These are phyloP conservation scores for Nothocercus julius DNA, from an alignment of 2,113 vertebrate species.

Conservation along the genomic window DNA sequence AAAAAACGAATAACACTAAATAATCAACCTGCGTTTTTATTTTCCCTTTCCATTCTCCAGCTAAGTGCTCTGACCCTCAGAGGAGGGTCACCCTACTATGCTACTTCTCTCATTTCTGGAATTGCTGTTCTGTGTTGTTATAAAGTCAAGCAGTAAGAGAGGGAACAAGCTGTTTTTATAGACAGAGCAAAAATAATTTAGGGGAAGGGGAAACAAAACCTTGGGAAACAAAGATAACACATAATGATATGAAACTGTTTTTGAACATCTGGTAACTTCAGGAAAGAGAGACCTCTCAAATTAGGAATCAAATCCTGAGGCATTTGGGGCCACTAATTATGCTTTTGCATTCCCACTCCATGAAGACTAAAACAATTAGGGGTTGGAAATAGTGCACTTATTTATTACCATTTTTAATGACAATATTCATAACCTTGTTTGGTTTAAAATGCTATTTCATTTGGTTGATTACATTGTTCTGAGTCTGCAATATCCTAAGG, in stretches of 20 bases:
- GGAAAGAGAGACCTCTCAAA: conserved; percentile 25
- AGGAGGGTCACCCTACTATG: not conserved
- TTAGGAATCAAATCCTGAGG: not conserved
- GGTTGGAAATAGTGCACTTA: not conserved
- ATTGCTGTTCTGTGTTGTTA: not conserved
- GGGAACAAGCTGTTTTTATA: not conserved
- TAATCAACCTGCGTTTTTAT: not conserved
- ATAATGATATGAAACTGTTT: not conserved
- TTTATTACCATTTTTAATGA: conserved; percentile 1
- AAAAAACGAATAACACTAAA: not conserved
- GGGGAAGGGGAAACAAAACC: not conserved
- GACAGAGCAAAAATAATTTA: not conserved
- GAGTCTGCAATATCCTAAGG: conserved; percentile 10
- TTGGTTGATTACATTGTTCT: not conserved
- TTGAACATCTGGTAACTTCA: conserved; percentile 25
- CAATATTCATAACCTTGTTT: not conserved
- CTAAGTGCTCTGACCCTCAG: not conserved
- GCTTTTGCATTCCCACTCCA: not conserved
- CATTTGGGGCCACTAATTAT: not conserved
- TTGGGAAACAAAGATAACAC: not conserved
- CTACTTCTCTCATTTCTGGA: not conserved
- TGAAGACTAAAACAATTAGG: not conserved
- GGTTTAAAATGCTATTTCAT: conserved; percentile 38
- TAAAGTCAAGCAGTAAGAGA: not conserved
- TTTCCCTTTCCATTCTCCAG: not conserved